Evolutionary conservation across 2,113 vertebrate genomes (phyloP).

Genomic region (Microtus oregoni): DNA sequence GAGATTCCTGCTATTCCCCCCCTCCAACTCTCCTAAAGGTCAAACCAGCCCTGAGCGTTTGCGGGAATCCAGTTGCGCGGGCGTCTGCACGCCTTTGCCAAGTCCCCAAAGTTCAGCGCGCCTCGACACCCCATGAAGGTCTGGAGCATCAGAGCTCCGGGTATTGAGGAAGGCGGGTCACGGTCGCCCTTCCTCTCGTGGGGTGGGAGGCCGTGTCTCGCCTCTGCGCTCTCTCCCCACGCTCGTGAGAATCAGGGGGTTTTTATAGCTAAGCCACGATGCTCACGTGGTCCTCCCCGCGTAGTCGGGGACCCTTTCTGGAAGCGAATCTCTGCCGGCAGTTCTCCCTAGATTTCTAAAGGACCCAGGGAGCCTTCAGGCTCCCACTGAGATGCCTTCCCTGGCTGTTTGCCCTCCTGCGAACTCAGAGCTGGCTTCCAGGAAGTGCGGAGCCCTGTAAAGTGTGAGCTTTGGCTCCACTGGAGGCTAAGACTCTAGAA

Average conservation of each 20-base stretch:
- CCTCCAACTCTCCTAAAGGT: constrained; percentile 58
- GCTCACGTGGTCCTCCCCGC: constrained; percentile 65
- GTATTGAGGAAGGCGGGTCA: not conserved
- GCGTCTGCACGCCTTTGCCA: constrained; percentile 4
- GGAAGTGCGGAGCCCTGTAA: not conserved
- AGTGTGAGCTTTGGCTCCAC: not conserved
- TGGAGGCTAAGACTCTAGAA: not conserved
- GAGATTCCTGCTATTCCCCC: not conserved
- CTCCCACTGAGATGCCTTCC: not conserved
- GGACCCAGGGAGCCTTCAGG: not conserved
- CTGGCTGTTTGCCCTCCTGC: rapidly evolving
- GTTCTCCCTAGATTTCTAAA: not conserved
- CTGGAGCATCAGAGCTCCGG: not conserved
- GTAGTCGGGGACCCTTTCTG: constrained; percentile 3
- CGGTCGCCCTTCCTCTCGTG: not conserved
- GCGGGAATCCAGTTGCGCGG: not conserved
- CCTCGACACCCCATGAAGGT: not conserved
- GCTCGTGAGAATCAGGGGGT: not conserved
- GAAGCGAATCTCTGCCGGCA: not conserved
- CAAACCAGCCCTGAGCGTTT: not conserved
- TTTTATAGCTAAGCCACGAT: constrained; percentile 56
- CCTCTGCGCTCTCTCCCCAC: not conserved
- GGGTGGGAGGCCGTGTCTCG: constrained; percentile 24
- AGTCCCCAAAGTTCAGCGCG: constrained; percentile 58
- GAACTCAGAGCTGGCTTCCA: not conserved